Evolutionary conservation across 2,113 vertebrate species (phyloP).

Genomic region (Xenopus borealis): DNA sequence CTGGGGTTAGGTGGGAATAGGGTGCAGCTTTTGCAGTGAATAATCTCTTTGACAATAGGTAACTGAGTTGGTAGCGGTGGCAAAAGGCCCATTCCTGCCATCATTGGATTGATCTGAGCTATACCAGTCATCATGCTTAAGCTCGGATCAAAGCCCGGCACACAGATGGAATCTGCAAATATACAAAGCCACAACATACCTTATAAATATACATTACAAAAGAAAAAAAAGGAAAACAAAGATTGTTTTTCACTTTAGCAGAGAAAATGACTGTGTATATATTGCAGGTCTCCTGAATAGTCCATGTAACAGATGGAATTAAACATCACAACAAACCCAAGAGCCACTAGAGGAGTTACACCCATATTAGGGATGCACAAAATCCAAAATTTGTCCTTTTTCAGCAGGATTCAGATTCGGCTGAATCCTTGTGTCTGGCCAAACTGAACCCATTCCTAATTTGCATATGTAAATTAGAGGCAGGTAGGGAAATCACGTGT

Average conservation of each 20-base stretch:
- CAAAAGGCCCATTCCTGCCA: conserved; percentile 83
- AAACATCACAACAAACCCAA: too few relatives aligned
- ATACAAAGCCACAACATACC: conserved; percentile 49
- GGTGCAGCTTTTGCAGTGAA: conserved; percentile 92
- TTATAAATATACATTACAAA: conserved; percentile 45
- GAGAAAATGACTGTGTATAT: conserved; percentile 21
- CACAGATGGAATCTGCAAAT: conserved; percentile 85
- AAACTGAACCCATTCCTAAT: too few relatives aligned
- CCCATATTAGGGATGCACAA: too few relatives aligned
- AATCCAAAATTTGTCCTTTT: too few relatives aligned
- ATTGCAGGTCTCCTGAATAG: conserved; percentile 20
- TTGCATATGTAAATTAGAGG: too few relatives aligned
- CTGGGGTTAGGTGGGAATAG: conserved; percentile 96
- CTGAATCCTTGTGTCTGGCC: too few relatives aligned
- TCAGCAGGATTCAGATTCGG: too few relatives aligned
- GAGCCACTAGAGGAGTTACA: too few relatives aligned
- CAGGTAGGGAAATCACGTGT: too few relatives aligned
- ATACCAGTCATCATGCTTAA: conserved; percentile 85
- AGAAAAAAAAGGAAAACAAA: conserved; percentile 36
- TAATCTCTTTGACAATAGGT: conserved; percentile 89
- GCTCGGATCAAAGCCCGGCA: conserved; percentile 86
- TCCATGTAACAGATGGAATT: conserved; percentile 8
- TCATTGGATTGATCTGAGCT: conserved; percentile 86
- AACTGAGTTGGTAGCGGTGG: conserved; percentile 76
- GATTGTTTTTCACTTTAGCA: conserved; percentile 17